Evolutionary conservation across 2,888 invertebrate species (phyloP).

Genomic region (Laspeyria flexula): DNA sequence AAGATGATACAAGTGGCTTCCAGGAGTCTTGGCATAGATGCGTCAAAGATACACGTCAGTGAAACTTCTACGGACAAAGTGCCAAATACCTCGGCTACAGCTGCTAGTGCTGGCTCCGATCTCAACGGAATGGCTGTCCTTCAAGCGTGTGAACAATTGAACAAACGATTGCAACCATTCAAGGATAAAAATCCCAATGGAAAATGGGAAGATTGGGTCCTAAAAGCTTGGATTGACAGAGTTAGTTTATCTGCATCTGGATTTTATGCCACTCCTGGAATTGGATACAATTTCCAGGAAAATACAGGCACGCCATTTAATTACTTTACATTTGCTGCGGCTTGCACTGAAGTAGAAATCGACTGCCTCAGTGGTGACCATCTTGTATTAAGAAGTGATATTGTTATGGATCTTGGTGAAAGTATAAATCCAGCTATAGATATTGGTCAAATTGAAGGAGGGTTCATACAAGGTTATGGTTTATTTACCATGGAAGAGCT

Average conservation of each 20-base stretch:
- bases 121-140: constrained; percentile 96
- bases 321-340: constrained; percentile 95
- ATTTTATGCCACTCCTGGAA: constrained; percentile 91
- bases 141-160: constrained; percentile 92
- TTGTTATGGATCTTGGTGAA: constrained; percentile 98
- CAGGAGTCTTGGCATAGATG: constrained; percentile 88
- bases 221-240: constrained; percentile 90
- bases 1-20: constrained; percentile 98
- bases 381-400: constrained; percentile 94
- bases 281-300: constrained; percentile 89
- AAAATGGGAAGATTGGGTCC: constrained; percentile 94
- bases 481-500: constrained; percentile 96
- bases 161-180: constrained; percentile 90
- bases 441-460: constrained; percentile 98
- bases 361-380: constrained; percentile 98
- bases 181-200: constrained; percentile 91
- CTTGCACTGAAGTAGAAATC: constrained; percentile 95
- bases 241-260: constrained; percentile 94
- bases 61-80: constrained; percentile 96
- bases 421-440: constrained; percentile 98
- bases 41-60: constrained; percentile 91
- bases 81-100: constrained; percentile 95
- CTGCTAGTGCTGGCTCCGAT: constrained; percentile 95
- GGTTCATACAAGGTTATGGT: constrained; percentile 97
- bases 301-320: constrained; percentile 91